These are phyloP conservation scores for Amblyopsis hoosieri DNA, from an alignment of 2,797 vertebrate species.

Conservation along the genomic window DNA sequence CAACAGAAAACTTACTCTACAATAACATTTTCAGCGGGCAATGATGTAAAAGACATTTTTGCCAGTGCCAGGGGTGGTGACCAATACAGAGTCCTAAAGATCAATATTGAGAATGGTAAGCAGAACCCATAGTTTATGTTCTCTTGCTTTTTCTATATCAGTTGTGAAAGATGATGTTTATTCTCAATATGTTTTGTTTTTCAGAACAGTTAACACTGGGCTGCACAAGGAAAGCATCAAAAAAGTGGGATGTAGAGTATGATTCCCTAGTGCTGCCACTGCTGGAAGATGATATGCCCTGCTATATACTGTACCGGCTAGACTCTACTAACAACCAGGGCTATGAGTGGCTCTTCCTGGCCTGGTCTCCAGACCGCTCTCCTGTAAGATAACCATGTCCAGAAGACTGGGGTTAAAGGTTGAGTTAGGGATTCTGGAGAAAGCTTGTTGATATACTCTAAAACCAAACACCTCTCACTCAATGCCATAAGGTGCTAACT, in stretches of 20 bases:
- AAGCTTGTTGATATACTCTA: too few relatives aligned
- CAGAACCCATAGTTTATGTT: conserved; percentile 25
- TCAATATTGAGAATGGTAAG: conserved; percentile 93
- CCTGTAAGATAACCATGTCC: conserved; percentile 79
- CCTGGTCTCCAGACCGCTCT: conserved; percentile 94
- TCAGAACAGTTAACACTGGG: conserved; percentile 91
- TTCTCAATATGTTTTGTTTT: conserved; percentile 44
- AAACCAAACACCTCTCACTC: too few relatives aligned
- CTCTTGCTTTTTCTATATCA: conserved; percentile 1
- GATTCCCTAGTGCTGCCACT: conserved; percentile 87
- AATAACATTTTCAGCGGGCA: conserved; percentile 79
- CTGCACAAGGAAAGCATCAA: conserved; percentile 75
- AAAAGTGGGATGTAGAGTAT: conserved; percentile 93
- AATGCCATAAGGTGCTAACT: too few relatives aligned
- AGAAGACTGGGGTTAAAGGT: background rate
- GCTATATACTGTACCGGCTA: conserved; percentile 92
- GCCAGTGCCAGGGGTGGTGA: conserved; percentile 89
- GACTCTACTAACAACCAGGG: conserved; percentile 96
- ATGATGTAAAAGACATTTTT: conserved; percentile 89
- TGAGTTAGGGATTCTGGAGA: background rate
- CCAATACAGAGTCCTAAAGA: conserved; percentile 88
- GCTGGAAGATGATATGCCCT: conserved; percentile 88
- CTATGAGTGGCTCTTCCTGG: conserved; percentile 95
- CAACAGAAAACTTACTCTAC: conserved; percentile 4
- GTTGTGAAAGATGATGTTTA: background rate